Conservation (phyloP, 2,797 vertebrate species). For the Trichosurus vulpecula region DNA sequence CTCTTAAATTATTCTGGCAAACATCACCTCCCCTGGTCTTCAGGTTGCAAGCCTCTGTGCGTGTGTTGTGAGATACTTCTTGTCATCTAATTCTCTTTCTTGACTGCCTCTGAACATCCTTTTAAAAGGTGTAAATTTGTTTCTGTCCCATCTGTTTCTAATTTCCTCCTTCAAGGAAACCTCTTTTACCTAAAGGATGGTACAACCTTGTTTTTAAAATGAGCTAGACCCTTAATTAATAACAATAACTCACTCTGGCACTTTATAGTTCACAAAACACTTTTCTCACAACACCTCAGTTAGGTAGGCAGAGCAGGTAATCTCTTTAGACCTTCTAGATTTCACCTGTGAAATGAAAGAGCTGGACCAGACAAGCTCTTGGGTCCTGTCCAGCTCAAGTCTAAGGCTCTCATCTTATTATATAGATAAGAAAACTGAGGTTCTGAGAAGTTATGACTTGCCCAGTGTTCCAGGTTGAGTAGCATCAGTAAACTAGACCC, state of each 20-base stretch:
- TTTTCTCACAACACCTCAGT: neutral
- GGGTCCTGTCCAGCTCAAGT: neutral
- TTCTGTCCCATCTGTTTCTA: neutral
- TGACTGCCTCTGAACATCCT: neutral
- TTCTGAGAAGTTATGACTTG: neutral
- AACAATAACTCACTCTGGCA: neutral
- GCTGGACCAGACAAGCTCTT: neutral
- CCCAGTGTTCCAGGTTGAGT: neutral
- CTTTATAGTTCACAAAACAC: neutral
- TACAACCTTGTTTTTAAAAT: neutral
- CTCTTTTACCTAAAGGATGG: neutral
- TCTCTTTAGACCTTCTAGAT: neutral
- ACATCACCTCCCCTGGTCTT: neutral
- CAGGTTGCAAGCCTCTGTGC: neutral
- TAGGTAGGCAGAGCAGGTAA: neutral
- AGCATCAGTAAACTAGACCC: neutral
- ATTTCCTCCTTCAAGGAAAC: neutral
- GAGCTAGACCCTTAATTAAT: neutral
- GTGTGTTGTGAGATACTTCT: neutral
- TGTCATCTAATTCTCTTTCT: slow-evolving; percentile 8
- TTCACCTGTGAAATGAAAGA: neutral
- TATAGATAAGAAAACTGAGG: neutral
- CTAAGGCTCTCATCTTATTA: neutral
- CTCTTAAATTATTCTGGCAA: neutral
- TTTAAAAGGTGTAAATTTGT: neutral